Evolutionary conservation across 2,113 vertebrate genomes (phyloP), one percentile per base, ranked within the genome.

Genomic region (Callocephalon fimbriatum): DNA sequence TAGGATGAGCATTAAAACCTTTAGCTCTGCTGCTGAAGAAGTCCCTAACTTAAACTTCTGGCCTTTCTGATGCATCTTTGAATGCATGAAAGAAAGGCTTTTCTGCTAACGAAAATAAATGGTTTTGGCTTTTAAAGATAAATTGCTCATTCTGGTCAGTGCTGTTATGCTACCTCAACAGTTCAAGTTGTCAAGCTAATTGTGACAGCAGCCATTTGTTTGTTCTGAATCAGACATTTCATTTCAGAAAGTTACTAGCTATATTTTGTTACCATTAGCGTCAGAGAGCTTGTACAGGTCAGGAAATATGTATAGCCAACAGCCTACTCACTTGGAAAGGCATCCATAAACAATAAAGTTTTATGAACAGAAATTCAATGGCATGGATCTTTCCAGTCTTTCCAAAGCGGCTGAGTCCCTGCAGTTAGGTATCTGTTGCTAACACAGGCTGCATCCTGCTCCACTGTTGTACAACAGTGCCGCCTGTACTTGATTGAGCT

Each of bases 271-370:
- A 42, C 76, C n/a, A 48, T 92, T 68, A 93, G 44, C 78, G 83
- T 72, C 76, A 91, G 44, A 75, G 72, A 90, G 75, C 73, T 91
- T n/a, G 44, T 56, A 51, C 5, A 58, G 80, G 68, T 93, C 92
- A 93, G 90, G 90, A 95, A 95, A 89, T 38, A 65, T 0, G 0
- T 38, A 78, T 17, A 91, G 90, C 82, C 95, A 97, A 59, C 88
- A 93, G 75, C 87, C 96, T 95, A 91, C 87, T 95, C 88, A 89
- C 86, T 97, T 95, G 95, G 90, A 97, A 92, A 94, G 26, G 32
- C 68, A 86, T 42, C 37, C 9, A 1, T 29, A 63, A 79, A 56
- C 71, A 92, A 27, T 86, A 92, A 92, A 96, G 54, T 94, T 96
- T 93, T 95, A 92, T 80, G 90, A 95, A 92, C 42, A 88, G 50